phyloP scores from a whole-genome alignment of 2,113 vertebrate species.

The Ictidomys tridecemlineatus region DNA sequence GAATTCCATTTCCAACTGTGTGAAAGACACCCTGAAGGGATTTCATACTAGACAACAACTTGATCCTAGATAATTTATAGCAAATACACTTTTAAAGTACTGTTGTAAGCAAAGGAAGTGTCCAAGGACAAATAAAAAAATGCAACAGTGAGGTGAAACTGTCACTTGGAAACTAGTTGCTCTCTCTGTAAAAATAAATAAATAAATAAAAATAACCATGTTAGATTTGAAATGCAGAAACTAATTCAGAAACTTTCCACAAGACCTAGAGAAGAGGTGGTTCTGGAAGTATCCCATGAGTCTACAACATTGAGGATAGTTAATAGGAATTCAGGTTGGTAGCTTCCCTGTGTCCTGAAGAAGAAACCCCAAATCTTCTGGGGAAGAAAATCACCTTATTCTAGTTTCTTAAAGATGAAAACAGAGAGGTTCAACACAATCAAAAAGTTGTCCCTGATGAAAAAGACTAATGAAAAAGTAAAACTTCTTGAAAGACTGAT shows the following conservation, averaged over 20 bases:
- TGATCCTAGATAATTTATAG: slow-evolving; percentile 64
- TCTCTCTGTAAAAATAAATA: background rate
- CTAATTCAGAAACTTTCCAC: background rate
- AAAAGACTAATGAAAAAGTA: background rate
- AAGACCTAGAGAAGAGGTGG: background rate
- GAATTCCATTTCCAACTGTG: slow-evolving; percentile 26
- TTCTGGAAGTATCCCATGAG: background rate
- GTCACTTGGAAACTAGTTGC: background rate
- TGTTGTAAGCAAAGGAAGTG: slow-evolving; percentile 24
- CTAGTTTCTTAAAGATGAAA: background rate
- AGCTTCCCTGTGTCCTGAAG: background rate
- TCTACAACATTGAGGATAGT: background rate
- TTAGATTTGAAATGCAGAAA: background rate
- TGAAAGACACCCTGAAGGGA: slow-evolving; percentile 34
- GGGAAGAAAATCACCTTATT: background rate
- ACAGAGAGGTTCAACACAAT: background rate
- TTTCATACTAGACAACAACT: slow-evolving; percentile 34
- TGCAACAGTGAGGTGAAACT: background rate
- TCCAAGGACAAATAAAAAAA: slow-evolving; percentile 60
- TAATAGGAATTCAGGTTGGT: background rate
- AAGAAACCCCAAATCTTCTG: background rate
- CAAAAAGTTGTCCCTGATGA: background rate
- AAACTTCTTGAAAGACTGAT: background rate
- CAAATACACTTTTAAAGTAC: slow-evolving; percentile 42
- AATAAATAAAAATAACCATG: background rate